Evolutionary conservation across 2,797 vertebrate species (phyloP).

Genomic region (Channa striata): DNA sequence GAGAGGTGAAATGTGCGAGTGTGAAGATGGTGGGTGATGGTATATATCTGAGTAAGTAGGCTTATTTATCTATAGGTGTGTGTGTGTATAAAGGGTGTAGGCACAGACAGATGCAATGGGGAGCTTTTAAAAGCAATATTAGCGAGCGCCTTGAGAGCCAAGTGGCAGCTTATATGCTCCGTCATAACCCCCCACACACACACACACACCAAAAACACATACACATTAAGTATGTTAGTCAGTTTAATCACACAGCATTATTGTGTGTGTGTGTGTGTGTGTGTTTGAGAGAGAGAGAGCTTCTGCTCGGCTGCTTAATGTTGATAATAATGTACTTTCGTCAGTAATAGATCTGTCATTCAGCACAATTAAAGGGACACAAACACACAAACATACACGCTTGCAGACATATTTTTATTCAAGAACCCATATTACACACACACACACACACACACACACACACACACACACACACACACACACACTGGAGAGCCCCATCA

Average conservation of each 20-base stretch:
- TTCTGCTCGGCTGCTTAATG: constrained; percentile 64
- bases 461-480: constrained; percentile 15
- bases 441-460: constrained; percentile 12
- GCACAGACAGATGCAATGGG: constrained; percentile 40
- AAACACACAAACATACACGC: constrained; percentile 7
- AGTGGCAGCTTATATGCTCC: constrained; percentile 69
- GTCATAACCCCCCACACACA: constrained; percentile 33
- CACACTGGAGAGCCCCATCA: constrained; percentile 21
- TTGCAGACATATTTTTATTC: constrained; percentile 3
- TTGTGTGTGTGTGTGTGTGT: constrained; percentile 26
- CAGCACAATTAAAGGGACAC: constrained; percentile 59
- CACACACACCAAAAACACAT: constrained; percentile 3
- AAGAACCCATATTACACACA: constrained; percentile 6
- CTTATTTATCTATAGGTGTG: constrained; percentile 28
- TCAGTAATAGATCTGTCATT: constrained; percentile 80
- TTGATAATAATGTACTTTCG: constrained; percentile 68
- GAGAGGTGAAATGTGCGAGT: constrained; percentile 8
- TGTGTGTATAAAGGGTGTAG: constrained; percentile 19
- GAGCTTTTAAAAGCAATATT: constrained; percentile 74
- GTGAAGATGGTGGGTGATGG: constrained; percentile 36
- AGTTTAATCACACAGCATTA: constrained; percentile 67
- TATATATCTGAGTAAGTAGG: constrained; percentile 35
- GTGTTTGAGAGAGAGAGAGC: constrained; percentile 24
- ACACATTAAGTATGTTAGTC: constrained; percentile 56
- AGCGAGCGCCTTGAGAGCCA: constrained; percentile 73